Evolutionary conservation across 2,888 invertebrate genomes (phyloP).

Genomic region (Mythimna ferrago): DNA sequence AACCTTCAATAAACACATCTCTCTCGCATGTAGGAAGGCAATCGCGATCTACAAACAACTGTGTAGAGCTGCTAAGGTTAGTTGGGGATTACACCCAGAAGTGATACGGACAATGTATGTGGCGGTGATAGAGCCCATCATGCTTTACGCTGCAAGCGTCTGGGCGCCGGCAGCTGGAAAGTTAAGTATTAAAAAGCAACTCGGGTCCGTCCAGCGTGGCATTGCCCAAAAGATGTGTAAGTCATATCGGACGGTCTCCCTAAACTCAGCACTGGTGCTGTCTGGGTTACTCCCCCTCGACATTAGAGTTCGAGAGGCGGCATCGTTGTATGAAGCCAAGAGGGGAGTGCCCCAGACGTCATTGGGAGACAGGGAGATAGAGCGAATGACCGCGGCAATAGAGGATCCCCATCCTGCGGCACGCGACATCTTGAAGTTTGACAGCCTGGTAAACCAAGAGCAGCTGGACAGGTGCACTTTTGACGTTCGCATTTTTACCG

Average conservation of each 20-base stretch:
- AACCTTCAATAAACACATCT: conserved; percentile 2
- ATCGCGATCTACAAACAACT: neutral
- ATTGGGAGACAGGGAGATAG: neutral
- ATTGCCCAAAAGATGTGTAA: conserved; percentile 40
- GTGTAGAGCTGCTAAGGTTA: too few relatives aligned
- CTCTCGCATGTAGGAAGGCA: neutral
- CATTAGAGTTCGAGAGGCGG: neutral
- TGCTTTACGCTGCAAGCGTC: conserved; percentile 35
- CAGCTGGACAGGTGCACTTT: neutral
- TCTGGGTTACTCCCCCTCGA: too few relatives aligned
- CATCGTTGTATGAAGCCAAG: neutral
- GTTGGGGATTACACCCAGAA: too few relatives aligned
- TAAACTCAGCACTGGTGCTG: too few relatives aligned
- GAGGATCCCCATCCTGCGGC: neutral
- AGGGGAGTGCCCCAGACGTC: neutral
- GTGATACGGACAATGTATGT: neutral
- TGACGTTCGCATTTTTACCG: neutral
- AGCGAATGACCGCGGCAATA: neutral
- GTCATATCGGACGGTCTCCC: conserved; percentile 34
- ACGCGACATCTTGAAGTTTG: neutral
- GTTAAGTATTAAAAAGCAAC: neutral
- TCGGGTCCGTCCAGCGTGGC: conserved; percentile 27
- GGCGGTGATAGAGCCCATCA: conserved; percentile 22
- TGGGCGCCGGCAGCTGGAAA: conserved; percentile 33
- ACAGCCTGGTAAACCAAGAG: neutral